Evolutionary conservation across 2,888 invertebrate genomes (phyloP).

Genomic region (Synanthedon myopaeformis): DNA sequence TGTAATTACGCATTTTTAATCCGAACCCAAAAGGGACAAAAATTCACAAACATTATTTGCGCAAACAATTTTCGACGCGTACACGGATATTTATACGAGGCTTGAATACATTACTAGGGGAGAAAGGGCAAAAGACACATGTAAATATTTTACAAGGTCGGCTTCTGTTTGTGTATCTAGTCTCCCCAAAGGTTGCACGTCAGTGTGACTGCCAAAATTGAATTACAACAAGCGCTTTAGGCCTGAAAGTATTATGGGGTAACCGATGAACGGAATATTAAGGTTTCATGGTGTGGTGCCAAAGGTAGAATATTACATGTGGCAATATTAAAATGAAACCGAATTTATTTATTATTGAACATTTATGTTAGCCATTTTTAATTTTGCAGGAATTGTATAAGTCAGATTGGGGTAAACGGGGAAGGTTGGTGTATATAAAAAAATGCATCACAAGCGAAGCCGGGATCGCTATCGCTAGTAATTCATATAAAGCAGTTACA

Average conservation of each 20-base stretch:
- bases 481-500: no score
- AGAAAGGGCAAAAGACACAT: constrained; percentile 32
- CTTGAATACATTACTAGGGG: constrained; percentile 34
- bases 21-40: constrained; percentile 8
- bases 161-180: constrained; percentile 16
- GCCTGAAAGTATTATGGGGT: neutral
- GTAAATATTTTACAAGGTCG: constrained; percentile 38
- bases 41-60: constrained; percentile 22
- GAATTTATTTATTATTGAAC: no score
- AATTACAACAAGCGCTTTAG: neutral
- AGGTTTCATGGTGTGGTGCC: no score
- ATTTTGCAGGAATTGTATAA: no score
- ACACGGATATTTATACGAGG: constrained; percentile 10
- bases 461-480: no score
- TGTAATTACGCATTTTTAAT: constrained; percentile 6
- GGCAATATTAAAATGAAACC: no score
- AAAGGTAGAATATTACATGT: no score
- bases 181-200: neutral
- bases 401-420: no score
- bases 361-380: no score
- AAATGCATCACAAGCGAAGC: no score
- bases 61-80: constrained; percentile 28
- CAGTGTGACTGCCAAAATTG: neutral
- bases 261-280: neutral
- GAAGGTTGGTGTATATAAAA: no score